Evolutionary conservation across 1,140 invertebrate species (phyloP).

Genomic region (Orius insidiosus): DNA sequence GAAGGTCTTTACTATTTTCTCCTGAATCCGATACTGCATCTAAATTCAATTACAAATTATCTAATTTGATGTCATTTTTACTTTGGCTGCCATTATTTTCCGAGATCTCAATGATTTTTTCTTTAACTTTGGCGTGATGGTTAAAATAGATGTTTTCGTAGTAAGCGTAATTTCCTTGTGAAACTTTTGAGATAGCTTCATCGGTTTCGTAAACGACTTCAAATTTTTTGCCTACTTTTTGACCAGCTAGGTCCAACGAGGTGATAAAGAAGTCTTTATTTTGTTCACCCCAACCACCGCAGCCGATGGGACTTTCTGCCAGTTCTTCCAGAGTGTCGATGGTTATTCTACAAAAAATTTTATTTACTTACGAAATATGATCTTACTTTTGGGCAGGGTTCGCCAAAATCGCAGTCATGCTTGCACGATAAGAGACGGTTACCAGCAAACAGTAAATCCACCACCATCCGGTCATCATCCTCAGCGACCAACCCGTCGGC

Average conservation of each 20-base stretch:
- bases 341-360: constrained; percentile 41
- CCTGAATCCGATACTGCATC: too few species aligned
- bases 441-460: constrained; percentile 67
- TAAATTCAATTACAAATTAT: too few species aligned
- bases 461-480: constrained; percentile 64
- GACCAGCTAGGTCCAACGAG: constrained; percentile 41
- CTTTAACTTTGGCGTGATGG: constrained; percentile 35
- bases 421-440: constrained; percentile 57
- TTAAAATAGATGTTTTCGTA: constrained; percentile 64
- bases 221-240: constrained; percentile 47
- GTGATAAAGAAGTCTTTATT: constrained; percentile 47
- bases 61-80: too few species aligned
- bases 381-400: constrained; percentile 47
- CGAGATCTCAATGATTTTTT: constrained; percentile 3
- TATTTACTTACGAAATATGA: not conserved
- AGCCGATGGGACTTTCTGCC: constrained; percentile 32
- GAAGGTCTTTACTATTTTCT: constrained; percentile 32
- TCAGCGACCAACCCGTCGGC: constrained; percentile 54
- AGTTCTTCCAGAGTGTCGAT: constrained; percentile 56
- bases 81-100: not conserved
- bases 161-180: constrained; percentile 50
- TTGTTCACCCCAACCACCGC: constrained; percentile 49
- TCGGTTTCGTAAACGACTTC: constrained; percentile 25
- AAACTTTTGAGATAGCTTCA: constrained; percentile 32
- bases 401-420: constrained; percentile 63